Base-by-base conservation (phyloP, 2,797 vertebrate genomes). In the Acropternis orthonyx region DNA sequence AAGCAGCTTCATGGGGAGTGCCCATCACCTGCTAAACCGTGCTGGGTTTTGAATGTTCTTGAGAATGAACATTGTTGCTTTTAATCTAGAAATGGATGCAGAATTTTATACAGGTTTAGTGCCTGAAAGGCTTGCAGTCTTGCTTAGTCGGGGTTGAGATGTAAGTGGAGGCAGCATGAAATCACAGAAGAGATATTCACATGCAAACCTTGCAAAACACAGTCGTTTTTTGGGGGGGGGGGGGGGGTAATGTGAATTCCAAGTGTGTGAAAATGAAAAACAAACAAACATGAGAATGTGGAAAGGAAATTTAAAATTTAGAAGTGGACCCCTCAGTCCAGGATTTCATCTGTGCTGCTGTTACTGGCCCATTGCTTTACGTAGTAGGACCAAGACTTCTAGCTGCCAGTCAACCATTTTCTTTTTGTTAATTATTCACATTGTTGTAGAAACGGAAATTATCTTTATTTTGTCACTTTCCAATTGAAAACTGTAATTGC, bases 381-480 rank as follows among this genome's bases (percentile, higher is more conserved):
- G 63, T 94, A 88, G 91, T 65, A 87, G 41, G 44, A 92, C 24
- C 39, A 81, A 96, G 81, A 93, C 85, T 95, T 88, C 74, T 77
- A 90, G 81, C 81, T 94, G 96, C 90, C 94, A 95, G 86, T 82
- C 78, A 84, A 80, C 71, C 81, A 80, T 95, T 95, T 96, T 93
- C 87, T 84, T 91, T 95, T 79, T 34, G 46, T 66, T 92, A 95
- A 96, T 96, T 93, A 96, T 73, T 93, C 86, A 94, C 71, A 93
- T 80, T 94, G 94, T 96, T 91, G 95, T 90, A 94, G 95, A 92
- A 95, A 96, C 3, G 44, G 65, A 97, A 96, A 96, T 96, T 91
- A 96, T 95, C 93, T 94, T 90, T 95, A 91, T 97, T 96, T 96
- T 96, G 93, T 95, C 92, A 95, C 94, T 96, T 96, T 89, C 72